Evolutionary conservation across 2,888 invertebrate genomes (phyloP).

Genomic region (Ornithoptera alexandrae): DNA sequence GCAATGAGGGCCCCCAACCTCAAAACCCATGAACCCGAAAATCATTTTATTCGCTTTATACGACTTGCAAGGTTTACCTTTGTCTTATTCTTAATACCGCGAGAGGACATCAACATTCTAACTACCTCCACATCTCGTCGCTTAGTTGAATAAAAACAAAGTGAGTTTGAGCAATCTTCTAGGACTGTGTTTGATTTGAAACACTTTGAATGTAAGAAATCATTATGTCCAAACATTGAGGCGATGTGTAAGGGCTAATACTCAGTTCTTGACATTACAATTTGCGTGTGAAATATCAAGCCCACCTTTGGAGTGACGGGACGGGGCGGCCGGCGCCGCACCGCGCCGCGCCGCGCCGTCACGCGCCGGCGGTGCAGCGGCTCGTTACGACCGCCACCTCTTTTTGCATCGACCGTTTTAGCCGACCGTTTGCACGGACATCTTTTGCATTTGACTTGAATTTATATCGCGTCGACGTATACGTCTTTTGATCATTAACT

Average conservation of each 20-base stretch:
- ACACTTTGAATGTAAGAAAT: no score
- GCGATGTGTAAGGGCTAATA: not conserved
- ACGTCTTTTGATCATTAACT: conserved; percentile 1
- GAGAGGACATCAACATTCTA: no score
- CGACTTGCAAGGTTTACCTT: no score
- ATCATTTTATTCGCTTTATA: no score
- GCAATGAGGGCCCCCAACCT: no score
- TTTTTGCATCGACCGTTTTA: conserved; percentile 43
- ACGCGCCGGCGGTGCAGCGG: conserved; percentile 46
- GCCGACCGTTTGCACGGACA: conserved; percentile 18
- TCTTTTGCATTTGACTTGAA: conserved; percentile 8
- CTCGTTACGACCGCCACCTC: conserved; percentile 42
- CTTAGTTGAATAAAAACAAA: no score
- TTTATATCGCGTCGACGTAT: conserved; percentile 20
- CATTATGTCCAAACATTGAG: not conserved
- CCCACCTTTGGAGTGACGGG: conserved; percentile 34
- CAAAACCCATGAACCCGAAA: no score
- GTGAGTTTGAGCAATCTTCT: no score
- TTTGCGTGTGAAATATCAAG: conserved; percentile 29
- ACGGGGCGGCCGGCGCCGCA: conserved; percentile 36
- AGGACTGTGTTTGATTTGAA: no score
- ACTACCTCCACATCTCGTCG: no score
- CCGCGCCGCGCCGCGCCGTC: conserved; percentile 39
- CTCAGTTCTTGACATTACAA: not conserved
- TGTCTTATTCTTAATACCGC: no score